Conservation (phyloP, 2,888 invertebrate species). For the Phalera bucephala region DNA sequence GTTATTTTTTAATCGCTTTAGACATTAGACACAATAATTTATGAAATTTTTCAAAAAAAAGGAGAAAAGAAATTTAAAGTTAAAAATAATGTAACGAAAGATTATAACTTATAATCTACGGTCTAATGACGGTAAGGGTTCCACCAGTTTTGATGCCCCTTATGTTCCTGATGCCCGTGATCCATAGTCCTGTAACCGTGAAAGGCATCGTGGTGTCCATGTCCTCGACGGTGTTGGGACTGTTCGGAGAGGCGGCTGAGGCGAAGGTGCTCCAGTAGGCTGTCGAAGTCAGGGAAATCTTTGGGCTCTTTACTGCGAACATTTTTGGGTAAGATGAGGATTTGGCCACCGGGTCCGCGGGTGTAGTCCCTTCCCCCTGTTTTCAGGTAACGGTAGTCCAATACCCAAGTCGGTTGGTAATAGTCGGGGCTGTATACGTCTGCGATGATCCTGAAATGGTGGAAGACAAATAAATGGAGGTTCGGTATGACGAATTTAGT, state of each 20-base stretch:
- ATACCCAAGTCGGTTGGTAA: slow-evolving; percentile 57
- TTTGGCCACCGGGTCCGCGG: slow-evolving; percentile 63
- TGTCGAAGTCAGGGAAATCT: slow-evolving; percentile 56
- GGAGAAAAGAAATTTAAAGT: no score
- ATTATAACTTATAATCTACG: no score
- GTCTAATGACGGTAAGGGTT: neutral
- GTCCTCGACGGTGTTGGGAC: slow-evolving; percentile 9
- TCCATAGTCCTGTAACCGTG: neutral
- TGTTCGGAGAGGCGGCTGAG: slow-evolving; percentile 46
- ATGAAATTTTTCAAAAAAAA: no score
- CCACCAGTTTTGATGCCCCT: slow-evolving; percentile 9
- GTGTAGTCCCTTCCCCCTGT: slow-evolving; percentile 67
- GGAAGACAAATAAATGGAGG: no score
- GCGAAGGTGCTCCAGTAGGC: slow-evolving; percentile 58
- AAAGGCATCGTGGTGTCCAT: slow-evolving; percentile 7
- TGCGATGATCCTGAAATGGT: slow-evolving; percentile 61
- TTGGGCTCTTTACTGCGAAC: slow-evolving; percentile 47
- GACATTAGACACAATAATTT: no score
- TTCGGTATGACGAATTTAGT: no score
- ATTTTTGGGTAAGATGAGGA: slow-evolving; percentile 61
- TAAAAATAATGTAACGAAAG: no score
- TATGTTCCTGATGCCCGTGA: slow-evolving; percentile 3
- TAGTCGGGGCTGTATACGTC: slow-evolving; percentile 63
- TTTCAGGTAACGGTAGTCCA: slow-evolving; percentile 70
- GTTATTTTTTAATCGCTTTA: no score